Percentiles rank a stretch among this genome's conserved stretches.
Conservation (phyloP, 2,113 vertebrate genomes). For the Ageneiosus marmoratus region DNA sequence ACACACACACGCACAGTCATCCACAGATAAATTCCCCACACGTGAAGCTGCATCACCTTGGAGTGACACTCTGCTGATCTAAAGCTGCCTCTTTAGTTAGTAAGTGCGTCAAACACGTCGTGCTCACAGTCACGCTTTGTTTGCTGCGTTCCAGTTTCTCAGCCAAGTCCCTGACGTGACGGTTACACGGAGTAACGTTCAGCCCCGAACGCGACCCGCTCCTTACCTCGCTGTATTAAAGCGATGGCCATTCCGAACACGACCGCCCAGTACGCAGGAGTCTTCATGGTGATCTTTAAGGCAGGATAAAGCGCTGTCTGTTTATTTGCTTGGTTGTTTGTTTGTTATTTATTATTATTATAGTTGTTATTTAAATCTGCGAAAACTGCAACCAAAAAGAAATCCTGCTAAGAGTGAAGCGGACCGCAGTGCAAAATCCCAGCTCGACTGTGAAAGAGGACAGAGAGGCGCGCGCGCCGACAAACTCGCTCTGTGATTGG, state of each 20-base stretch:
- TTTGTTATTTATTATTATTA: slow-evolving; percentile 2
- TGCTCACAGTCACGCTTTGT: neutral
- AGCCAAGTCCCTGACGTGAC: neutral
- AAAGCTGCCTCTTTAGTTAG: slow-evolving; percentile 47
- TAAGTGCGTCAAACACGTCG: slow-evolving; percentile 36
- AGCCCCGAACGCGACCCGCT: neutral
- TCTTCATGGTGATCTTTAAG: slow-evolving; percentile 64
- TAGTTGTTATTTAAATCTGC: slow-evolving; percentile 35
- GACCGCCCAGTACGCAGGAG: slow-evolving; percentile 73
- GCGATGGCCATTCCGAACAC: slow-evolving; percentile 71
- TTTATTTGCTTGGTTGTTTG: slow-evolving; percentile 27
- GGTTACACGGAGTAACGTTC: slow-evolving; percentile 3
- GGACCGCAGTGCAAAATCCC: slow-evolving; percentile 57
- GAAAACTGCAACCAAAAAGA: slow-evolving; percentile 50
- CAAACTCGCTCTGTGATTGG: slow-evolving; percentile 65
- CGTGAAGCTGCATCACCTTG: slow-evolving; percentile 39
- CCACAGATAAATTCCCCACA: slow-evolving; percentile 7
- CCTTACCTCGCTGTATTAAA: slow-evolving; percentile 77
- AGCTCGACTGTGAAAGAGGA: slow-evolving; percentile 57
- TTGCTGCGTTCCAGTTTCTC: neutral
- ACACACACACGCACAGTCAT: too few species aligned
- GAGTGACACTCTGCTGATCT: slow-evolving; percentile 57
- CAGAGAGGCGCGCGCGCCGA: slow-evolving; percentile 60
- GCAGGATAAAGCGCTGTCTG: neutral
- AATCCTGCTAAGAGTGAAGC: slow-evolving; percentile 56